These are phyloP conservation scores for Nothobranchius furzeri DNA, from an alignment of 2,113 vertebrate genomes.

Conservation along the genomic window DNA sequence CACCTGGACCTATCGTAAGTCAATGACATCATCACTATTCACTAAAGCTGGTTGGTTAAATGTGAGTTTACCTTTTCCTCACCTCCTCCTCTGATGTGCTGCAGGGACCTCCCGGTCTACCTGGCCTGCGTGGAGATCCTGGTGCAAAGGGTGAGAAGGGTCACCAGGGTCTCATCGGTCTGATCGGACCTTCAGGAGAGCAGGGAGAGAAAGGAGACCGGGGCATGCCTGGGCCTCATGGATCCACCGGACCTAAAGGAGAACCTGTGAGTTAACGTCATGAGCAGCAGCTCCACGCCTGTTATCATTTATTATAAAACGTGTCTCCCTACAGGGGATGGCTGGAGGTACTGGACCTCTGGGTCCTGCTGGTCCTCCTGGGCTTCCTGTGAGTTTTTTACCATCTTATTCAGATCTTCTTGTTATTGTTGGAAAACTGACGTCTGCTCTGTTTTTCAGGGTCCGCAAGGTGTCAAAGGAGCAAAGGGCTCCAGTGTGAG, in stretches of 20 bases:
- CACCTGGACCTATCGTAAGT: conserved; percentile 87
- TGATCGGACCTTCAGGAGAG: conserved; percentile 89
- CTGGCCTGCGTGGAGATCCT: conserved; percentile 84
- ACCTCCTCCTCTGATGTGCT: not conserved
- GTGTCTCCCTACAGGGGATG: conserved; percentile 78
- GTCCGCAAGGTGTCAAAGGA: conserved; percentile 87
- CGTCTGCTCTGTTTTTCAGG: conserved; percentile 67
- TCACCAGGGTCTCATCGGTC: conserved; percentile 87
- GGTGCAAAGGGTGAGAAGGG: conserved; percentile 92
- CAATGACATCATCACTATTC: not conserved
- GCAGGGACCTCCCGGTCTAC: conserved; percentile 88
- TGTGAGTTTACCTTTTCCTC: not conserved
- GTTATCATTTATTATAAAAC: not conserved
- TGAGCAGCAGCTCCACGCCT: too few relatives aligned
- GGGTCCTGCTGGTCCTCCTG: conserved; percentile 85
- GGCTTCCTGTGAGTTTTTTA: conserved; percentile 84
- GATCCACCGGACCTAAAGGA: conserved; percentile 84
- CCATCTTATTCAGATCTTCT: not conserved
- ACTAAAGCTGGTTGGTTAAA: not conserved
- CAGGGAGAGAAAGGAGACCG: conserved; percentile 93
- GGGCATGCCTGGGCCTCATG: conserved; percentile 85
- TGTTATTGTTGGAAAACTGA: conserved; percentile 5
- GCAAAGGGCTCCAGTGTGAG: conserved; percentile 88
- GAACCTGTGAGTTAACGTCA: conserved; percentile 81
- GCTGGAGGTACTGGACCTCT: conserved; percentile 84